phyloP scores from a whole-genome alignment of 2,888 invertebrate species.

The Oscheius sp. region DNA sequence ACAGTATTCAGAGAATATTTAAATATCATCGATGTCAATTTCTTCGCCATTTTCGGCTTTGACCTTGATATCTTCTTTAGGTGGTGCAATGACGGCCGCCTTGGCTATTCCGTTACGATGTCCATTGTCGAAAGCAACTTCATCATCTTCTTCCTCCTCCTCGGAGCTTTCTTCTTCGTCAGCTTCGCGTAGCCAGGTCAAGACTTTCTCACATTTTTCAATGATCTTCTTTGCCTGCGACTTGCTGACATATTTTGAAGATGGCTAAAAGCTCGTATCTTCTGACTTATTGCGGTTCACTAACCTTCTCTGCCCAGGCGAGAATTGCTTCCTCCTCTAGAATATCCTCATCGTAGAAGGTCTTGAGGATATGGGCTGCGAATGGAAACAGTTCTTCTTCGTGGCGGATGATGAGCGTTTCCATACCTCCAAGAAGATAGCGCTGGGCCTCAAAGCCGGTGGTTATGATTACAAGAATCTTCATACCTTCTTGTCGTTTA shows the following conservation, averaged over 20 bases:
- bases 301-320: constrained; percentile 93
- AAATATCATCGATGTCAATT: constrained; percentile 70
- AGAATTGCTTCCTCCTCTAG: constrained; percentile 92
- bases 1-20: constrained; percentile 25
- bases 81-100: constrained; percentile 37
- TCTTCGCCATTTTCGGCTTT: constrained; percentile 61
- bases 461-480: constrained; percentile 77
- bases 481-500: constrained; percentile 74
- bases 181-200: constrained; percentile 92
- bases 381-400: constrained; percentile 84
- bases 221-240: constrained; percentile 88
- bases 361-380: constrained; percentile 88
- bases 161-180: constrained; percentile 89
- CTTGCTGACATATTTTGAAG: constrained; percentile 93
- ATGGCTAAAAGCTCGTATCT: constrained; percentile 72
- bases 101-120: constrained; percentile 62
- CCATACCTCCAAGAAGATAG: constrained; percentile 92
- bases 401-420: constrained; percentile 80
- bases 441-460: constrained; percentile 77
- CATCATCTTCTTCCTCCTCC: constrained; percentile 81
- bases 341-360: constrained; percentile 93
- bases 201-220: constrained; percentile 89
- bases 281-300: not conserved
- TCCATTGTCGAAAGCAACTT: constrained; percentile 72
- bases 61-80: constrained; percentile 39